Evolutionary conservation across 2,888 invertebrate genomes (phyloP).

Genomic region (Archips crataeganus): DNA sequence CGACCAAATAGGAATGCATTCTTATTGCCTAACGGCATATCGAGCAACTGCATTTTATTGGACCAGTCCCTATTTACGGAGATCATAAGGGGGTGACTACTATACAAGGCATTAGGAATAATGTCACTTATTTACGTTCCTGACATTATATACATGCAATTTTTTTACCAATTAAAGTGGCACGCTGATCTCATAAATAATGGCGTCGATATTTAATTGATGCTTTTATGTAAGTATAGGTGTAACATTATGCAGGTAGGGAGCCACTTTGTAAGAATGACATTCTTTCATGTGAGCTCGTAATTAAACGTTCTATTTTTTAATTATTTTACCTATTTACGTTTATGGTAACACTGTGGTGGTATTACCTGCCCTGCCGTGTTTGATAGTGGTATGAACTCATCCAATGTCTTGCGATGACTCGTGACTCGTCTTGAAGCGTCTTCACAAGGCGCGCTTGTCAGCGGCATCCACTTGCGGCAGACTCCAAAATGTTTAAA

Average conservation of each 20-base stretch:
- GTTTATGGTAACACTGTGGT: neutral
- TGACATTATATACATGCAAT: conserved; percentile 24
- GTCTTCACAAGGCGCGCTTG: conserved; percentile 52
- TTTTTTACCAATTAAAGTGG: conserved; percentile 33
- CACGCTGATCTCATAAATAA: conserved; percentile 21
- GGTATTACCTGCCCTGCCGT: neutral
- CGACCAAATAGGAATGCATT: conserved; percentile 17
- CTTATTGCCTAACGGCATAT: conserved; percentile 24
- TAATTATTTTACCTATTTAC: neutral
- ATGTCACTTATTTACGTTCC: conserved; percentile 37
- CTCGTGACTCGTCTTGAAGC: conserved; percentile 39
- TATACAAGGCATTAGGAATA: conserved; percentile 42
- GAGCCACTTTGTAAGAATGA: neutral
- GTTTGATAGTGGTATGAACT: neutral
- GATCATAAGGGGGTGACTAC: conserved; percentile 44
- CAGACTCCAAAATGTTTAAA: conserved; percentile 84
- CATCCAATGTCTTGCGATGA: neutral
- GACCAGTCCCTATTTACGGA: conserved; percentile 44
- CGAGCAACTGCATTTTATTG: conserved; percentile 25
- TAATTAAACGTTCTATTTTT: neutral
- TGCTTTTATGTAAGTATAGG: neutral
- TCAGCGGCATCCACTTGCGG: conserved; percentile 58
- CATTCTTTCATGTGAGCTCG: conserved; percentile 1
- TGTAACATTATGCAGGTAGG: neutral
- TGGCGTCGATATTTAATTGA: conserved; percentile 19